Evolutionary conservation across 1,140 invertebrate genomes (phyloP).

Genomic region (Zaprionus nigranus): DNA sequence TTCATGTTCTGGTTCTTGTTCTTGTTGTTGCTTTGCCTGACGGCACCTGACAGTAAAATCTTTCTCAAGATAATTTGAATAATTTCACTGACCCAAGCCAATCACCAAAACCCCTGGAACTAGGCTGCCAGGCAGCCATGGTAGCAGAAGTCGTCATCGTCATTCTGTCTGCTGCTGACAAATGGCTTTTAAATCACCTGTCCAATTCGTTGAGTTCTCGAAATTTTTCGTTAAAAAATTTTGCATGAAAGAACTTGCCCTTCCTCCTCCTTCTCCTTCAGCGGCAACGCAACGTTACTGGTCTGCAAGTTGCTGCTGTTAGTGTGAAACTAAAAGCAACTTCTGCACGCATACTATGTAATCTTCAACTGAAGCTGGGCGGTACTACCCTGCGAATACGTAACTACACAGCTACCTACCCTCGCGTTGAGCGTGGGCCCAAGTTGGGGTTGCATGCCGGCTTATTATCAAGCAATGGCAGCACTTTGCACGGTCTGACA

Average conservation of each 20-base stretch:
- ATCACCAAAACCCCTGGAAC: slow-evolving; percentile 45
- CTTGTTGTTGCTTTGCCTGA: slow-evolving; percentile 39
- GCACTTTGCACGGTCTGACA: slow-evolving; percentile 60
- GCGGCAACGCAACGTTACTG: no score
- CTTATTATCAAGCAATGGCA: slow-evolving; percentile 72
- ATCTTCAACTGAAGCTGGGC: slow-evolving; percentile 9
- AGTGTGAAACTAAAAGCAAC: slow-evolving; percentile 41
- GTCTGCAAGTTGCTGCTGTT: slow-evolving; percentile 54
- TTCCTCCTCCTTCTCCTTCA: neutral
- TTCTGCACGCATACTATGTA: slow-evolving; percentile 36
- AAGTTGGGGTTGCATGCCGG: slow-evolving; percentile 60
- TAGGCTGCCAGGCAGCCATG: neutral
- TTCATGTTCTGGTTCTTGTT: slow-evolving; percentile 9
- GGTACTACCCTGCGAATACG: slow-evolving; percentile 47
- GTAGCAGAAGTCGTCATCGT: slow-evolving; percentile 26
- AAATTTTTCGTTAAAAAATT: slow-evolving; percentile 35
- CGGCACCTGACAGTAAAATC: slow-evolving; percentile 69
- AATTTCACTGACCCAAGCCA: slow-evolving; percentile 78
- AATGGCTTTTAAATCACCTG: slow-evolving; percentile 81
- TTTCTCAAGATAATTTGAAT: slow-evolving; percentile 76
- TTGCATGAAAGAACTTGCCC: slow-evolving; percentile 33
- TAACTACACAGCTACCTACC: slow-evolving; percentile 51
- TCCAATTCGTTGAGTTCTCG: slow-evolving; percentile 52
- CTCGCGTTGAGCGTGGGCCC: slow-evolving; percentile 13
- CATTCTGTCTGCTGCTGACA: slow-evolving; percentile 53